Percentiles rank a stretch among this genome's conserved stretches.
These are phyloP conservation scores for Scolopax rusticola DNA, from an alignment of 2,797 vertebrate species.

Conservation along the genomic window DNA sequence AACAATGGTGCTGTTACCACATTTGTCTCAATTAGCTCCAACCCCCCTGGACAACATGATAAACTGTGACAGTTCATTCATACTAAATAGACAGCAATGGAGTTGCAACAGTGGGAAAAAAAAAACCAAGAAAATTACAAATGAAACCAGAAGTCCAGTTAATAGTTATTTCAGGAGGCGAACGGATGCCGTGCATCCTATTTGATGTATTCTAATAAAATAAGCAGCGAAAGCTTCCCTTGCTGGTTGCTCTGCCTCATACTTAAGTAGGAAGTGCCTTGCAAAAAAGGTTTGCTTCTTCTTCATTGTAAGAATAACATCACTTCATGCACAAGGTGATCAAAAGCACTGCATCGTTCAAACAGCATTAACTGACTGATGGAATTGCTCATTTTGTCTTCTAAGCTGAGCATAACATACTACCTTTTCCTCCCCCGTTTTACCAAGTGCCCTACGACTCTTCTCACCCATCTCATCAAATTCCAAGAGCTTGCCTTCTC, in stretches of 20 bases:
- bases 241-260: background rate
- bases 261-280: background rate
- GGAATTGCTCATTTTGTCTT: slow-evolving; percentile 4
- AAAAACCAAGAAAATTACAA: background rate
- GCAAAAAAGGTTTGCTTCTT: background rate
- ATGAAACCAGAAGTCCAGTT: background rate
- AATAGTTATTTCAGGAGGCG: background rate
- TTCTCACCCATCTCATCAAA: background rate
- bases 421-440: background rate
- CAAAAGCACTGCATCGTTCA: background rate
- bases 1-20: background rate
- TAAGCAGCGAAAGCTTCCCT: background rate
- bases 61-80: background rate
- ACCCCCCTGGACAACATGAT: background rate
- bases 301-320: background rate
- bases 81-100: background rate
- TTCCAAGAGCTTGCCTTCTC: background rate
- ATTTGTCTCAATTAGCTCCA: slow-evolving; percentile 37
- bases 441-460: background rate
- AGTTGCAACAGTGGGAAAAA: background rate
- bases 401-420: background rate
- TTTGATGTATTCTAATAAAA: background rate
- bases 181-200: background rate
- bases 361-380: background rate
- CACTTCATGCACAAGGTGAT: background rate